phyloP scores from a whole-genome alignment of 2,888 invertebrate genomes.

The Eupithecia tripunctaria region DNA sequence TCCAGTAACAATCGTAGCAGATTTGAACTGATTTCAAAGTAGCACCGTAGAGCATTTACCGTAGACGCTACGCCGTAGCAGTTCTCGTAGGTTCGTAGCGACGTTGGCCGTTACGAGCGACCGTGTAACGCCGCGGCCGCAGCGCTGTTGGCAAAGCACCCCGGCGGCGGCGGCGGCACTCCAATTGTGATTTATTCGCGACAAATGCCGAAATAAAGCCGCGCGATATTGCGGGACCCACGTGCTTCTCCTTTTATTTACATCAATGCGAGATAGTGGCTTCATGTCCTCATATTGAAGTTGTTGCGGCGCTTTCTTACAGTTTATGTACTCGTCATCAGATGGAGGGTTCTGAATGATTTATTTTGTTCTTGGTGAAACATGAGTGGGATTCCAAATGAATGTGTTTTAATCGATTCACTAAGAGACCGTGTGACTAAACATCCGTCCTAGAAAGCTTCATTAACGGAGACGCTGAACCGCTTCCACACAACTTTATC shows the following conservation, averaged over 20 bases:
- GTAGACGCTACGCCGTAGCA: conserved; percentile 12
- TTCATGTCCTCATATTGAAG: conserved; percentile 41
- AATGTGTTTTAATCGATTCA: neutral
- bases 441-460: neutral
- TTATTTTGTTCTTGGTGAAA: neutral
- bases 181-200: conserved; percentile 80
- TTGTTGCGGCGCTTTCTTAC: neutral
- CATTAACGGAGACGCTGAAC: too few species aligned
- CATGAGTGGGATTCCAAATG: neutral
- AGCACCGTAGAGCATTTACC: neutral
- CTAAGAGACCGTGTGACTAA: neutral
- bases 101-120: neutral
- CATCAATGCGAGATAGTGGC: conserved; percentile 36
- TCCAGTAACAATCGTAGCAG: neutral
- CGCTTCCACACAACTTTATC: too few species aligned
- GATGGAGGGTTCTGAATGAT: neutral
- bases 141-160: conserved; percentile 59
- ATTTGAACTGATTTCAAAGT: neutral
- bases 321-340: neutral
- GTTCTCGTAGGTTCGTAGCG: neutral
- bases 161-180: conserved; percentile 69
- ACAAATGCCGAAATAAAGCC: conserved; percentile 78
- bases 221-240: conserved; percentile 50
- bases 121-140: conserved; percentile 10
- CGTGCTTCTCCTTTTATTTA: conserved; percentile 39